These are phyloP conservation scores for Sipha flava DNA, from an alignment of 1,140 invertebrate genomes.

Conservation along the genomic window DNA sequence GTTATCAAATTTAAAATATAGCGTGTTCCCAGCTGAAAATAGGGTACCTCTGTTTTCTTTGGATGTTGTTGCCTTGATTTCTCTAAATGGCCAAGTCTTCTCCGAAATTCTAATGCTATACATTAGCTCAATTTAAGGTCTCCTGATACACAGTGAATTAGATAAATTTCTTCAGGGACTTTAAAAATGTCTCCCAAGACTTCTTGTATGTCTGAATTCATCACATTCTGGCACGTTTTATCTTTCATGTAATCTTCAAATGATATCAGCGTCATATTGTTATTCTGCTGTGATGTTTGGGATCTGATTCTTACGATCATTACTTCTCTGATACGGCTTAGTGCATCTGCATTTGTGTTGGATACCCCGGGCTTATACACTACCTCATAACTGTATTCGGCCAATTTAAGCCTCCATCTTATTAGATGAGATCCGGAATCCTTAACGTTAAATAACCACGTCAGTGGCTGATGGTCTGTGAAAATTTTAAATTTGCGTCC, in stretches of 20 bases:
- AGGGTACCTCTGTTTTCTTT: neutral
- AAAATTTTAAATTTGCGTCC: constrained; percentile 47
- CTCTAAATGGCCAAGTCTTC: neutral
- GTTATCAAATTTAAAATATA: too few relatives aligned
- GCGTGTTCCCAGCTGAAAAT: too few relatives aligned
- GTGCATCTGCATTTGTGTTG: constrained; percentile 41
- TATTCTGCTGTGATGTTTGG: too few relatives aligned
- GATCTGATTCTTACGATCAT: too few relatives aligned
- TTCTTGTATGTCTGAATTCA: too few relatives aligned
- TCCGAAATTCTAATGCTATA: neutral
- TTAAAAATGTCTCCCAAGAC: neutral
- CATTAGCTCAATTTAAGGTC: neutral
- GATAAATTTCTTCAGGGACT: neutral
- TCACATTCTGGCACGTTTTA: too few relatives aligned
- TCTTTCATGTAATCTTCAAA: neutral
- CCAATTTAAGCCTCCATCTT: constrained; percentile 36
- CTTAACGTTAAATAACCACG: constrained; percentile 45
- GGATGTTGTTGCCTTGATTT: neutral
- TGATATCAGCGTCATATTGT: neutral
- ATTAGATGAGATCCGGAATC: constrained; percentile 37
- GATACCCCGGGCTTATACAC: constrained; percentile 43
- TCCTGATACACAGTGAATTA: neutral
- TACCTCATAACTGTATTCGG: constrained; percentile 36
- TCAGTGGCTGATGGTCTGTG: constrained; percentile 49
- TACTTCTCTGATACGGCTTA: too few relatives aligned